Conservation (phyloP, 92 coral and sea anemone genomes). For the Isaurus tuberculatus region DNA sequence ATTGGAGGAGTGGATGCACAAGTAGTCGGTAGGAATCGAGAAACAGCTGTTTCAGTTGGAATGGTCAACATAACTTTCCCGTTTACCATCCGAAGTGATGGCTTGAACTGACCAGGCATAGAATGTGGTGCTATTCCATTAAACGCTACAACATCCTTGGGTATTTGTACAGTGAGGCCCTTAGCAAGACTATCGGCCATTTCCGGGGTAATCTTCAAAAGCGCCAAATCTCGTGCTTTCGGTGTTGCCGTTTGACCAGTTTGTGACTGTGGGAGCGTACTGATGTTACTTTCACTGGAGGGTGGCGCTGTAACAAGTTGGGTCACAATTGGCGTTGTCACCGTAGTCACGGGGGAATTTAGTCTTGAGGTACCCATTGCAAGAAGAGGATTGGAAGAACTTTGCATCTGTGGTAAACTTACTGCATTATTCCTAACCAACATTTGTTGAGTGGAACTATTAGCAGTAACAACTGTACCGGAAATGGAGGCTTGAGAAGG, state of each 20-base stretch:
- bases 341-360: neutral
- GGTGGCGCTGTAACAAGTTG: neutral
- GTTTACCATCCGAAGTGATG: conserved; percentile 12
- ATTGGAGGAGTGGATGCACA: neutral
- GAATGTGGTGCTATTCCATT: neutral
- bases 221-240: neutral
- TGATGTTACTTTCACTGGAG: neutral
- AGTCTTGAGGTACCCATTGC: neutral
- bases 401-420: neutral
- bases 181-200: conserved; percentile 22
- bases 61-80: conserved; percentile 35
- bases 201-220: conserved; percentile 16
- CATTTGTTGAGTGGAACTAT: neutral
- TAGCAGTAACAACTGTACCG: neutral
- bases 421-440: neutral
- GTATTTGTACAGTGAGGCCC: conserved; percentile 16
- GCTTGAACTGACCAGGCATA: neutral
- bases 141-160: conserved; percentile 14
- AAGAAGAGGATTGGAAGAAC: neutral
- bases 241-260: neutral
- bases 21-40: neutral
- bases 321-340: neutral
- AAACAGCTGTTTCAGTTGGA: neutral
- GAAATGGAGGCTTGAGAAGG: neutral
- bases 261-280: neutral